These are phyloP conservation scores for Girardinichthys multiradiatus DNA, from an alignment of 2,113 vertebrate species.

Conservation along the genomic window DNA sequence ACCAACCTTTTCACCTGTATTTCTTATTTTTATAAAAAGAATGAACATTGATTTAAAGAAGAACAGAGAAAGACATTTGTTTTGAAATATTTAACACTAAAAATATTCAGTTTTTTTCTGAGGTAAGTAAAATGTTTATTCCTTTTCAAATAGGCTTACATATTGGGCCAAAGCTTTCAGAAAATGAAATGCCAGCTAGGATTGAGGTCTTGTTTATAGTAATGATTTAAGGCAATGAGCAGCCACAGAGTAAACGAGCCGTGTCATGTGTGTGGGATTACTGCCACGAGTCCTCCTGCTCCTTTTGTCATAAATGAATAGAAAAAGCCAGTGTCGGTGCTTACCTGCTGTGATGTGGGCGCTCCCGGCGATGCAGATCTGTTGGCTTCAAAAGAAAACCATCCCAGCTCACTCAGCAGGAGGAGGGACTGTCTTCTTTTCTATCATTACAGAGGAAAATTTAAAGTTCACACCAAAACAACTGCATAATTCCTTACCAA, in stretches of 20 bases:
- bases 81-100: background rate
- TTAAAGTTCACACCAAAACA: background rate
- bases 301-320: conserved; percentile 38
- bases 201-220: background rate
- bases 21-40: background rate
- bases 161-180: background rate
- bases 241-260: conserved; percentile 7
- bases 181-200: background rate
- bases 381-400: conserved; percentile 18
- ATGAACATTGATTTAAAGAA: conserved; percentile 16
- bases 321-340: conserved; percentile 32
- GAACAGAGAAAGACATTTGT: background rate
- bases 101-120: background rate
- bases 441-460: background rate
- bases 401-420: background rate
- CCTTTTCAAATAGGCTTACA: background rate
- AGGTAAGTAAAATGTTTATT: background rate
- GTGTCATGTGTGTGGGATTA: conserved; percentile 21
- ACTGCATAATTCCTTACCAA: background rate
- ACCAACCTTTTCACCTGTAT: background rate
- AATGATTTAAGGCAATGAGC: conserved; percentile 3
- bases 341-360: conserved; percentile 39
- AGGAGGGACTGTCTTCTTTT: background rate
- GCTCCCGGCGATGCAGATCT: conserved; percentile 35
- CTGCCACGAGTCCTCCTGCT: conserved; percentile 26